Conservation (phyloP, 2,113 vertebrate genomes). For the Rattus norvegicus region DNA sequence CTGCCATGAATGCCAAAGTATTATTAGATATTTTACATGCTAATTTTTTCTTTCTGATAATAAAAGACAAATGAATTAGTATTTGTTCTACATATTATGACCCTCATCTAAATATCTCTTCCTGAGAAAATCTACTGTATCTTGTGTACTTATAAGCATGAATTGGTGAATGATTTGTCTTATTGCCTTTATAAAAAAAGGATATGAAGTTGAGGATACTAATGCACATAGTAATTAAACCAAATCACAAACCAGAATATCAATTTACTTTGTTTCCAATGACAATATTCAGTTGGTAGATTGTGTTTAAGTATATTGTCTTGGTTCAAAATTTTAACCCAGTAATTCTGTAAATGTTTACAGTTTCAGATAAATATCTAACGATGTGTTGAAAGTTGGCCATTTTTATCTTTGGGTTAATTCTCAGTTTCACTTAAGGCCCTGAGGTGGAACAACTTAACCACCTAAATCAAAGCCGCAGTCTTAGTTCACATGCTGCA, state of each 20-base stretch:
- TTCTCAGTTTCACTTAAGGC: not conserved
- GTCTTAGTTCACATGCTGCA: not conserved
- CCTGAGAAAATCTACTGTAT: not conserved
- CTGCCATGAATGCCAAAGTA: slow-evolving; percentile 64
- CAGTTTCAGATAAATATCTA: not conserved
- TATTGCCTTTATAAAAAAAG: slow-evolving; percentile 18
- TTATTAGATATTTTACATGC: slow-evolving; percentile 52
- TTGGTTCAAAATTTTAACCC: slow-evolving; percentile 36
- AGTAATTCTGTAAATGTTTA: not conserved
- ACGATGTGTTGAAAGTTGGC: not conserved
- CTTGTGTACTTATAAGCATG: not conserved
- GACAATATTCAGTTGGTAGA: not conserved
- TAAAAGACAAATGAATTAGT: slow-evolving; percentile 58
- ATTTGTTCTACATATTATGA: slow-evolving; percentile 35
- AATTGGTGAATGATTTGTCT: slow-evolving; percentile 38
- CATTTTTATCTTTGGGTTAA: not conserved
- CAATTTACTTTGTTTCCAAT: not conserved
- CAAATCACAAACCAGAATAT: slow-evolving; percentile 17
- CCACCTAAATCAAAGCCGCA: not conserved
- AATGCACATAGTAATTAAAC: slow-evolving; percentile 31
- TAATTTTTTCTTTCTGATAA: slow-evolving; percentile 49
- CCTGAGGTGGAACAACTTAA: not conserved
- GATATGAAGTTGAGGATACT: not conserved
- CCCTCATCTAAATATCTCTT: slow-evolving; percentile 26
- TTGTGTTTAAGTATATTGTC: not conserved